Evolutionary conservation across 1,140 invertebrate genomes (phyloP), one percentile per base, ranked within the genome.

Genomic region (Polypedilum pembai): DNA sequence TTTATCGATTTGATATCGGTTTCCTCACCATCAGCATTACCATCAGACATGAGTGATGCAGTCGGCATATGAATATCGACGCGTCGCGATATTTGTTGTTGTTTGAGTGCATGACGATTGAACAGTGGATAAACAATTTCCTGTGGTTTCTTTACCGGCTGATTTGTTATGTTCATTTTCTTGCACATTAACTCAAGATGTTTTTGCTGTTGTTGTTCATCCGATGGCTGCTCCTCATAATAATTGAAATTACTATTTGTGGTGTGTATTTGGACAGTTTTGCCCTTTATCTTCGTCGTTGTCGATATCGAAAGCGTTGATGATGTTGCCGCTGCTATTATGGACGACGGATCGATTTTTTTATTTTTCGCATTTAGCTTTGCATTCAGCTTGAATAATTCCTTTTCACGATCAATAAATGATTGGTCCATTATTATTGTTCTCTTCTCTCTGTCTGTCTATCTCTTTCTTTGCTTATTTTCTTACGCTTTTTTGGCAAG

Each of bases 331-430:
- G n/a, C 45, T 8, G 10, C 10, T 15, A 56, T 56, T 15, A 15
- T 56, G 10, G 10, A 15, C 10, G 17, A 20, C 18, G 65, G 17
- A 20, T n/a, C 65, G 7, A 69, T 69, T 69, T 69, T 69, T 18
- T 21, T 69, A 0, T 17, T 20, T 20, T 69, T 69, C 20, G 65
- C 65, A 69, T 69, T 69, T 18, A 69, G 18, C 8, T 69, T 69
- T 20, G 65, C 65, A 10, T 69, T 69, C 17, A 69, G 17, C 65
- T 69, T 69, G 1, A 69, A 69, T 20, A 69, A 21, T 69, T 69
- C 65, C 65, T 69, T 69, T 21, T 69, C 65, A 69, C 65, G 65
- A 18, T 69, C 65, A 20, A 69, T 18, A 69, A 69, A 69, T 69
- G 17, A 18, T 18, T 18, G 65, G 10, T 69, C 65, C 65, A 69